phyloP scores from a whole-genome alignment of 2,113 vertebrate genomes.

The Lynx canadensis region DNA sequence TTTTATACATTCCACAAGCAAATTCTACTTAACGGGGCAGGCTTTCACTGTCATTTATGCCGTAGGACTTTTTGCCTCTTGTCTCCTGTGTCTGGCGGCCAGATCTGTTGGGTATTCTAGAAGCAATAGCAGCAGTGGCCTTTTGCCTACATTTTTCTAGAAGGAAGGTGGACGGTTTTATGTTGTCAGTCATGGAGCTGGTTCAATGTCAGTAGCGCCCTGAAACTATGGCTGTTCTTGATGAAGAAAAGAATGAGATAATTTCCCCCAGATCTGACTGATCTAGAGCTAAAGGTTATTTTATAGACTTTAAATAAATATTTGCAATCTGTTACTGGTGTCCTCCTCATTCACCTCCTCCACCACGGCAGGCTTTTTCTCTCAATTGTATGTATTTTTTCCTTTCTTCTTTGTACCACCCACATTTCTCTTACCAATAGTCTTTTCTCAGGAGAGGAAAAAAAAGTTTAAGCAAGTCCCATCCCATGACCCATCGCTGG shows the following conservation, averaged over 20 bases:
- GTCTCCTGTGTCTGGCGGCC: background rate
- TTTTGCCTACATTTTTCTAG: conserved; percentile 39
- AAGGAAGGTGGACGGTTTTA: background rate
- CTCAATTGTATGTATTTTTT: background rate
- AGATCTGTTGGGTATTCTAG: background rate
- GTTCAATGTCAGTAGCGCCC: background rate
- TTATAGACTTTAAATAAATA: background rate
- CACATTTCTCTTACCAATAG: background rate
- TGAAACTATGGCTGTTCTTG: background rate
- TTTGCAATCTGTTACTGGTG: background rate
- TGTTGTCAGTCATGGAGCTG: background rate
- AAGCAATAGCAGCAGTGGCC: background rate
- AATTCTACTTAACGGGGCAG: background rate
- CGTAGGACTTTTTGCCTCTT: background rate
- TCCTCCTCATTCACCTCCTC: background rate
- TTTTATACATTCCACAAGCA: conserved; percentile 43
- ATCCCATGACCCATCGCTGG: background rate
- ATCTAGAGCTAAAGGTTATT: conserved; percentile 7
- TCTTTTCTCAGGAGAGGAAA: background rate
- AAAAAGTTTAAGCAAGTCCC: background rate
- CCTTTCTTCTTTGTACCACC: background rate
- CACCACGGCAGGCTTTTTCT: background rate
- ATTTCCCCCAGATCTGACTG: background rate
- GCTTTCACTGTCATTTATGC: background rate
- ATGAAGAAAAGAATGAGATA: background rate